Evolutionary conservation across 2,113 vertebrate species (phyloP).

Genomic region (Scomber japonicus): DNA sequence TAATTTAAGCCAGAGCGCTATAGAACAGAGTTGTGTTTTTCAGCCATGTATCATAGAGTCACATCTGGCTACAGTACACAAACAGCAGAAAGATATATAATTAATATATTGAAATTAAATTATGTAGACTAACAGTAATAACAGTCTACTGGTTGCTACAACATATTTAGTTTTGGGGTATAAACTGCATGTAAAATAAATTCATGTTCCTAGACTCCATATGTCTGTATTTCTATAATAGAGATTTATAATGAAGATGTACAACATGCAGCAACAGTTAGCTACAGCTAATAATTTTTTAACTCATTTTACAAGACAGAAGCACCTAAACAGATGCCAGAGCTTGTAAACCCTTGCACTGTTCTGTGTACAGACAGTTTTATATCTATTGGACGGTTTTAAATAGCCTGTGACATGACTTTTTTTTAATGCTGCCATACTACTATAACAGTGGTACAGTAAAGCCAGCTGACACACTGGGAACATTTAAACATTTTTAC

Average conservation of each 20-base stretch:
- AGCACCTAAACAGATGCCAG: slow-evolving; percentile 50
- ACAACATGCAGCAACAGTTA: neutral
- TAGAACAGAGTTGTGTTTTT: neutral
- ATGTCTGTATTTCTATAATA: slow-evolving; percentile 3
- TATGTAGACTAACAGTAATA: neutral
- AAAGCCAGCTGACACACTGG: neutral
- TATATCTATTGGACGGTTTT: slow-evolving; percentile 26
- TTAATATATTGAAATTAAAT: neutral
- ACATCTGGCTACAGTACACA: neutral
- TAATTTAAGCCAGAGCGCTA: neutral
- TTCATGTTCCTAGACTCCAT: slow-evolving; percentile 2
- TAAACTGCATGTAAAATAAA: slow-evolving; percentile 7
- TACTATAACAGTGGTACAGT: neutral
- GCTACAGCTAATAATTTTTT: slow-evolving; percentile 16
- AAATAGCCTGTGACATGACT: slow-evolving; percentile 9
- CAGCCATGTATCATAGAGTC: neutral
- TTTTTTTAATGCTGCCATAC: neutral
- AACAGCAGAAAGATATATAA: neutral
- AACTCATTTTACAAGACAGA: slow-evolving; percentile 42
- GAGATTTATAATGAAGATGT: slow-evolving; percentile 35
- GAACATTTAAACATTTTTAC: slow-evolving; percentile 21
- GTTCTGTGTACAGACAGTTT: slow-evolving; percentile 42
- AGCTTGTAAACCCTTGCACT: slow-evolving; percentile 51
- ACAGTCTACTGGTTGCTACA: neutral
- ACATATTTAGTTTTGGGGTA: neutral